These are phyloP conservation scores for Vulpes ferrilata DNA, from an alignment of 2,113 vertebrate genomes.

Conservation along the genomic window DNA sequence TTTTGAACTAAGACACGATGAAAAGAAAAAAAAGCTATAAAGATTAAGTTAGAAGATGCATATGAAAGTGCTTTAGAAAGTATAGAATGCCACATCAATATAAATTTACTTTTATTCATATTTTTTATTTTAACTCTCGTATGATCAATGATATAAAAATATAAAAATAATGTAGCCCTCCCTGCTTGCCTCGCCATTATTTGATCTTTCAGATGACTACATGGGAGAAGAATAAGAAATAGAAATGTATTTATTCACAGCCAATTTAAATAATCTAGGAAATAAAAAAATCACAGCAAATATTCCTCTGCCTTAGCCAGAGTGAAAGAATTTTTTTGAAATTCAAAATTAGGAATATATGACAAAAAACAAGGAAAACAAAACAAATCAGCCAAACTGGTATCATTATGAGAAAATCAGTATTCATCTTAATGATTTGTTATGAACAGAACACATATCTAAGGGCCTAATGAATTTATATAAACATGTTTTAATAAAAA, in stretches of 20 bases:
- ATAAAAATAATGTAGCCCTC: not conserved
- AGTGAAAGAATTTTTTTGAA: not conserved
- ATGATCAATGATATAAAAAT: not conserved
- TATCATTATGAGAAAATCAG: not conserved
- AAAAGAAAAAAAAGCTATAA: not conserved
- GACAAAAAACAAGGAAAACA: not conserved
- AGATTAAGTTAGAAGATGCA: not conserved
- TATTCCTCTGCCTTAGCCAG: not conserved
- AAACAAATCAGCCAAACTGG: not conserved
- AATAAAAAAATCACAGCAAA: not conserved
- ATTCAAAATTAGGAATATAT: not conserved
- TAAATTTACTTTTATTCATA: not conserved
- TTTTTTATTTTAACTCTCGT: not conserved
- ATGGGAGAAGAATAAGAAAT: not conserved
- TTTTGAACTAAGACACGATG: not conserved
- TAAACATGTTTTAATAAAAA: not conserved
- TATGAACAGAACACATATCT: not conserved
- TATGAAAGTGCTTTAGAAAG: not conserved
- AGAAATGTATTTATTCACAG: constrained; percentile 8
- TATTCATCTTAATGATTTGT: not conserved
- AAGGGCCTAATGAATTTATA: not conserved
- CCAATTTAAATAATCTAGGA: not conserved
- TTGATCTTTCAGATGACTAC: not conserved
- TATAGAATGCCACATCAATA: not conserved
- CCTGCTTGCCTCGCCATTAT: not conserved